Evolutionary conservation across 1,140 invertebrate genomes (phyloP), one percentile per base, ranked within the genome.

Genomic region (Pentalonia nigronervosa): DNA sequence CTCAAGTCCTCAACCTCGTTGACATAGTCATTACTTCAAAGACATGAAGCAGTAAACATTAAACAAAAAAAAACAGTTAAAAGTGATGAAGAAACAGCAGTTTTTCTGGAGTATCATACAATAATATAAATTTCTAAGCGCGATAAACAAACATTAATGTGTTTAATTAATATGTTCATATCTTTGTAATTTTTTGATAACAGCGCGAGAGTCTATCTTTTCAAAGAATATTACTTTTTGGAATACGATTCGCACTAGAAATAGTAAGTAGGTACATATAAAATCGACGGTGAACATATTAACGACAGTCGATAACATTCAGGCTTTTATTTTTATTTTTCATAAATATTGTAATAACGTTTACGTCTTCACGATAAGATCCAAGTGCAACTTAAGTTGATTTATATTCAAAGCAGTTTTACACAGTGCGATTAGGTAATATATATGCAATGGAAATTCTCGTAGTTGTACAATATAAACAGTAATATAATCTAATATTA

Each of bases 391-490:
- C 34, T 60, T 41, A 11, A 45, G 36, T 90, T 8, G 36, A 45
- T 45, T 90, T 90, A 90, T 11, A 90, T 60, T 21, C 11, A 36
- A 60, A 90, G 34, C 25, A 6, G 6, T 45, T 0, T 60, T 67
- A 90, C 89, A 67, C 41, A 21, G 53, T 47, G 14, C 14, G 36
- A n/a, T 90, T 90, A 90, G 89, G 56, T 90, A 90, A 90, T 67
- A 23, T 90, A 67, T 90, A 90, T 90, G 89, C 53, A 90, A 90
- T n/a, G 14, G 30, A 90, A 14, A 45, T 67, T 89, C n/a, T 56
- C 56, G 34, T 56, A 21, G 86, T 8, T 89, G 21, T 53, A 89
- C 50, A 47, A 7, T 41, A 53, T 21, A 53, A 53, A 53, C 21
- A 53, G 48, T 23, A 45, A 36, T 67, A 90, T 76, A 76, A 76